Base-by-base conservation (phyloP, 2,888 invertebrate species). In the Drosophila pseudotakahashii region DNA sequence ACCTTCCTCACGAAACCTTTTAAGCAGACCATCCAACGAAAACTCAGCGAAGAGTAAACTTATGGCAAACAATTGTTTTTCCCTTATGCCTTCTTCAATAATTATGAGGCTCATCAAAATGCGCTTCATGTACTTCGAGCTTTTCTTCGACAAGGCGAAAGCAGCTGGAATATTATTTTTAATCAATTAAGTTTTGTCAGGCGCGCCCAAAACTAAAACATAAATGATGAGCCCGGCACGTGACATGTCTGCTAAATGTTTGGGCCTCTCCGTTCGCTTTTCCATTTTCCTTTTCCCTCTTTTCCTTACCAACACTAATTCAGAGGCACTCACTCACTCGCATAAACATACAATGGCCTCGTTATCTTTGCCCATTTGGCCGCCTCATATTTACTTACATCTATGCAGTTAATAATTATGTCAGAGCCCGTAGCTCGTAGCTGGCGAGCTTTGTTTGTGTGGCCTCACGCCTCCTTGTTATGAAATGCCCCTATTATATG, bases 401-500 rank as follows among this genome's bases (percentile, higher is more conserved):
- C 81, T 73, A 79, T 80, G 82, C 82, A 82, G 84, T 82, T 82
- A 82, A 82, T 82, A 82, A 82, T 84, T 82, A 82, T 82, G 82
- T 84, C 82, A 84, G 78, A 62, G 51, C 47, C 75, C 59, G 37
- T 39, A 37, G 54, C 19, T 48, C 13, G 32, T 26, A 9, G 2
- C 34, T 41, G 16, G 41, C 1, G 4, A 10, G 42, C 19, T 42
- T 42, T 58, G 37, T 51, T 47, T 34, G 52, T 52, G 76, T 39
- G 61, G 71, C 39, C 70, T 83, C 78, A 85, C 79, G 85, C 79
- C 83, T 81, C 78, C 73, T 78, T 79, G 81, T 83, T 81, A 75
- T 81, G 80, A 81, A 83, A 82, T 86, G 77, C 80, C 82, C 88
- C 81, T 86, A 87, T 87, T 87, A 87, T 84, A 81, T 84, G 86